Evolutionary conservation across 2,113 vertebrate species (phyloP), one percentile per base, ranked within the genome.

Genomic region (Charina bottae): DNA sequence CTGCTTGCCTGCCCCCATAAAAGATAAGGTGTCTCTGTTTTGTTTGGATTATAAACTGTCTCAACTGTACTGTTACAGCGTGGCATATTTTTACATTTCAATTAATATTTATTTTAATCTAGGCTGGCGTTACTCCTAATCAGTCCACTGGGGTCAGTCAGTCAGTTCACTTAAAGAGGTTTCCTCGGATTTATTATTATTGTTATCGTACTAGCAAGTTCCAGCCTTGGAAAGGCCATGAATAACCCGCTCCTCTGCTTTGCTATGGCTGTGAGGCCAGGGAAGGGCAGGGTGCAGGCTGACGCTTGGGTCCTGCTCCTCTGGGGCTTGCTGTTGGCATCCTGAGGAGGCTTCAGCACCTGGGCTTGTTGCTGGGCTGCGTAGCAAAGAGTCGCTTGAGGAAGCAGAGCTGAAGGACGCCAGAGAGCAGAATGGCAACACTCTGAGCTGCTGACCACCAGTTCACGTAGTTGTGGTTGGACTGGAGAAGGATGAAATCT

Each of bases 381-480:
- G 13, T 86, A 0, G 95, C 86, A 89, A 99, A 99, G 88, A 99
- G 98, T 53, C 98, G 97, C 96, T 98, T 99, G 92, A 99, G 96
- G 97, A 98, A 98, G 92, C 96, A 95, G 33, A 99, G 98, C 97
- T 99, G 99, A 95, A 99, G 97, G 93, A 97, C 94, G 0, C 99
- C 99, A 0, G 98, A 98, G 92, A 98, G 96, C 92, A 99, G 60
- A 3, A 99, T 98, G 90, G 98, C 86, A 0, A 98, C 90, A 94
- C 98, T 99, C 95, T 99, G 99, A 1, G 94, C 97, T 13, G 95
- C 94, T 0, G 99, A 99, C 98, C 99, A 99, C 97, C 97, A 96
- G 95, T 96, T 98, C 94, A 99, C 94, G 0, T 99, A 99, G 93
- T 92, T 94, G 23, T 97, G 97, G 97, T 99, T 99, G 97, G 98